Base-by-base conservation (phyloP, 2,797 vertebrate species). In the Pempheris klunzingeri region DNA sequence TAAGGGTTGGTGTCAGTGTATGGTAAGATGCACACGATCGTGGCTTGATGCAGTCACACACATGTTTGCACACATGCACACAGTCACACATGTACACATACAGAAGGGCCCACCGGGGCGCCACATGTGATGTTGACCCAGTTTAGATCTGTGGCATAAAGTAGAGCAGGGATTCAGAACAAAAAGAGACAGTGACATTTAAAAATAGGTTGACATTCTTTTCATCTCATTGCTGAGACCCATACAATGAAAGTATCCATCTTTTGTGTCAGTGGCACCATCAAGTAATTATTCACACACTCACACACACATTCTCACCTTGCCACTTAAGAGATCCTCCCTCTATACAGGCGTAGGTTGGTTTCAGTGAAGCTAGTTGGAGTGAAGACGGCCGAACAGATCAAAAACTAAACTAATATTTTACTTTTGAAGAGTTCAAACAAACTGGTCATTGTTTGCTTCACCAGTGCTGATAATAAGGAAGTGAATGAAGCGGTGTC, bases 201-300 rank as follows among this genome's bases (percentile, higher is more conserved):
- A 93, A 92, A 94, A 94, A 94, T 94, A 93, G 92, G 92, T 77
- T 93, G 93, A 93, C 92, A 92, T 94, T 94, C 93, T 92, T 93
- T 94, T 93, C 92, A 92, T 93, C 90, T 86, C 83, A 69, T 89
- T 77, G 81, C 86, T 78, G 71, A 87, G 85, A 71, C 85, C 76
- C 78, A 69, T 78, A 91, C 92, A 91, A 92, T 92, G 83, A 77
- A 80, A 68, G 83, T 80, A 83, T 85, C 86, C 81, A 60, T 90
- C 91, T 90, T 91, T 84, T 90, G 81, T 92, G 88, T 90, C 90
- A 80, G 75, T 66, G 79, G 62, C 71, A 83, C 83, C 68, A 60
- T 88, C 80, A 69, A 63, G 78, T 90, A 89, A 88, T 90, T 91
- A 92, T 88, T 85, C 85, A n/a, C n/a, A n/a, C n/a, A n/a, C n/a